Evolutionary conservation across 1,140 invertebrate species (phyloP).

Genomic region (Apis florea): DNA sequence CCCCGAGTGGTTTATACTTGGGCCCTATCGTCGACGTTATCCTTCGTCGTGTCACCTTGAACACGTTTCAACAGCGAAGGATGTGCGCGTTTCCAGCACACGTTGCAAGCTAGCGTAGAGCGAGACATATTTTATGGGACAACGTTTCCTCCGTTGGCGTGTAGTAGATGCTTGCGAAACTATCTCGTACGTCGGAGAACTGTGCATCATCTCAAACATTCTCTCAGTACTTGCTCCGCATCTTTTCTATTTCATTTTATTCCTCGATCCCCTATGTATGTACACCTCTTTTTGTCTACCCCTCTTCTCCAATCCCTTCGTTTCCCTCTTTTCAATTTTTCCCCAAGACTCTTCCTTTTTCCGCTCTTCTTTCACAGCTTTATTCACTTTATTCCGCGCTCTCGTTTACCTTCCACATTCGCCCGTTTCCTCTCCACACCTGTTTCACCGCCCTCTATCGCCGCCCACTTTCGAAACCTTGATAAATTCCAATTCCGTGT

Average conservation of each 20-base stretch:
- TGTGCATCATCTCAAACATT: constrained; percentile 52
- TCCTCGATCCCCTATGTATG: background rate
- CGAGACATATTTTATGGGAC: constrained; percentile 78
- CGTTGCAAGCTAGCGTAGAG: constrained; percentile 72
- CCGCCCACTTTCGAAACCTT: too few relatives aligned
- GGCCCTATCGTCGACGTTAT: constrained; percentile 70
- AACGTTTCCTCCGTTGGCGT: constrained; percentile 71
- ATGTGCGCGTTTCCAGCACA: constrained; percentile 68
- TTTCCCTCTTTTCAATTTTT: background rate
- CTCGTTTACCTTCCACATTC: background rate
- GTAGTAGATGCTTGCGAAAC: constrained; percentile 49
- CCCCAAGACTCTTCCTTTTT: background rate
- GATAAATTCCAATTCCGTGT: too few relatives aligned
- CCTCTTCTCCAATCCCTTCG: background rate
- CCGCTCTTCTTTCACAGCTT: background rate
- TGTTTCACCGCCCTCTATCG: background rate
- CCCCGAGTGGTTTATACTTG: constrained; percentile 68
- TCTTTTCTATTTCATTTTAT: constrained; percentile 57
- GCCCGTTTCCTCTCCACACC: background rate
- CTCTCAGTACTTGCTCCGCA: constrained; percentile 43
- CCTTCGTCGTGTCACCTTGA: constrained; percentile 41
- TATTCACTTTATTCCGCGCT: background rate
- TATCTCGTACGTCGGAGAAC: constrained; percentile 68
- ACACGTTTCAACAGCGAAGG: constrained; percentile 45
- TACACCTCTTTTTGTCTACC: background rate